Conservation (phyloP, 2,888 invertebrate species). For the Geotrupes spiniger region DNA sequence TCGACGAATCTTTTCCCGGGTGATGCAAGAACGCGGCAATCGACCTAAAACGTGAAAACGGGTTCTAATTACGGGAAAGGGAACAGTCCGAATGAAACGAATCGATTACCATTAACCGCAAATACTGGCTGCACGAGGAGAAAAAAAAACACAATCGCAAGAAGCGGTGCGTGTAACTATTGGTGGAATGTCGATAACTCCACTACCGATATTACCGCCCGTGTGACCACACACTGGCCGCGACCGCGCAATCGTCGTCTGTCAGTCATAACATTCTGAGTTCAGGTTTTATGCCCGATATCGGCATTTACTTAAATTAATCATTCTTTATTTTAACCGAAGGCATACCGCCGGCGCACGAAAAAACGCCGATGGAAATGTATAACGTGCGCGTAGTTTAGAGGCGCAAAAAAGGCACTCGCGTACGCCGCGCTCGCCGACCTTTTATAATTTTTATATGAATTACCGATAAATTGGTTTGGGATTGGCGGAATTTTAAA, state of each 20-base stretch:
- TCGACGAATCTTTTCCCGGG: too few relatives aligned
- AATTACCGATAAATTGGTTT: conserved; percentile 7
- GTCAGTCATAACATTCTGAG: conserved; percentile 40
- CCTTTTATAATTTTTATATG: conserved; percentile 2
- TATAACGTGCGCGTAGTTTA: too few relatives aligned
- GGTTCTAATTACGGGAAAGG: conserved; percentile 31
- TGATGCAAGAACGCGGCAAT: background rate
- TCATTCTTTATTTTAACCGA: conserved; percentile 12
- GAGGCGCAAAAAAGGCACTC: background rate
- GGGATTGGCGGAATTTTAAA: conserved; percentile 1
- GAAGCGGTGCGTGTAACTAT: conserved; percentile 37
- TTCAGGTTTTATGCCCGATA: conserved; percentile 19
- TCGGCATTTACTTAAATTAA: conserved; percentile 17
- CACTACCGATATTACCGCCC: conserved; percentile 32
- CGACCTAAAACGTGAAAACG: conserved; percentile 14
- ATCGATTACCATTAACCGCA: conserved; percentile 45
- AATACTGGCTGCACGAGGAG: conserved; percentile 24
- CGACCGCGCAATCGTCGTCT: conserved; percentile 26
- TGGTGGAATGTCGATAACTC: conserved; percentile 40
- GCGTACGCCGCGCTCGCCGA: background rate
- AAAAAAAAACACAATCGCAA: conserved; percentile 35
- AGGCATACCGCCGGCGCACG: conserved; percentile 1
- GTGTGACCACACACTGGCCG: conserved; percentile 39
- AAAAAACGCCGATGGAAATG: background rate
- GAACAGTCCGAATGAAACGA: conserved; percentile 44